Evolutionary conservation across 2,113 vertebrate genomes (phyloP), one percentile per base, ranked within the genome.

Genomic region (Marcusenius ussheri): DNA sequence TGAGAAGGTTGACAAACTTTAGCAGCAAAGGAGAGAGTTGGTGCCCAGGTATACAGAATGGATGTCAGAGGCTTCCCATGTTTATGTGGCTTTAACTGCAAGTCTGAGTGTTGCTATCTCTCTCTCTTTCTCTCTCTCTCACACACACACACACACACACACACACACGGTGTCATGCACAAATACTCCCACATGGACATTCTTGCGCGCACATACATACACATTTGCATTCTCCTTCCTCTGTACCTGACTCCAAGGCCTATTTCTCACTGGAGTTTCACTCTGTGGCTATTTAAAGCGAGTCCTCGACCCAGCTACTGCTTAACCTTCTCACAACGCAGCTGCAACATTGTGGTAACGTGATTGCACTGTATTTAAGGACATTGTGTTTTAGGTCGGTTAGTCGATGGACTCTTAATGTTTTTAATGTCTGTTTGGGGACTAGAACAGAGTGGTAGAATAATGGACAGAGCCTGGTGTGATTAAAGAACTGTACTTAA

Each of bases 361-460:
- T 85, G 83, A 46, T 49, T 47, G 46, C 83, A n/a, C 83, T 85
- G 42, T 80, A 80, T 80, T 80, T 80, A 80, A 80, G 74, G 74
- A 42, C 74, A 80, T 42, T 80, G 74, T 80, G 35, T 80, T 80
- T 80, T 42, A 80, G 74, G 74, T 42, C 35, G 17, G 74, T 42
- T 80, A 80, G 74, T 17, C 6, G 74, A 19, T 80, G 74, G 74
- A 80, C 74, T 80, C 74, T 27, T 70, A 31, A 15, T 80, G 13
- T 80, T 42, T 80, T 80, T 80, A 80, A 80, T 80, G 74, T 42
- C 35, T 80, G 74, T 42, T 80, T 42, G 31, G 74, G 74, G 74
- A 80, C 35, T 80, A 80, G 35, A 80, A 80, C 74, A 15, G 15
- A 42, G 74, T n/a, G 15, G 1, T 80, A 39, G 35, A 80, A 80